Conservation (phyloP, 2,113 vertebrate genomes). For the Fregetta grallaria region DNA sequence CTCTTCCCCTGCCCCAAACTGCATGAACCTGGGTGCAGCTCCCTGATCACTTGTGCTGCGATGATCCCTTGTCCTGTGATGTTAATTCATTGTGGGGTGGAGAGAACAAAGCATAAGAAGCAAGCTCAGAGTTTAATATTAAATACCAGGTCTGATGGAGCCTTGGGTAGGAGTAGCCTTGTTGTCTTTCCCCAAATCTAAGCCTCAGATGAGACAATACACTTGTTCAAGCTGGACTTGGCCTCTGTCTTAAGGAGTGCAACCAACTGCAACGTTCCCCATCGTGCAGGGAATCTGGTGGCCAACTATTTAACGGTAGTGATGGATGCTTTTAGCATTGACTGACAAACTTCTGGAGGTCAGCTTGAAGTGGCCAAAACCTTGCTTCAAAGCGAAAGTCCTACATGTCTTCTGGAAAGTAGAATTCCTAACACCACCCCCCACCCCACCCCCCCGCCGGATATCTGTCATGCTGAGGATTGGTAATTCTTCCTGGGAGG, state of each 20-base stretch:
- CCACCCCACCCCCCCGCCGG: too few relatives aligned
- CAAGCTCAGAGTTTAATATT: background rate
- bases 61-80: background rate
- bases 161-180: background rate
- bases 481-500: background rate
- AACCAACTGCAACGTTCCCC: accelerated
- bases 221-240: background rate
- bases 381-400: background rate
- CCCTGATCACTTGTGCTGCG: background rate
- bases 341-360: background rate
- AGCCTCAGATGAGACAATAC: background rate
- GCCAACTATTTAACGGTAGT: background rate
- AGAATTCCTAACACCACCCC: too few relatives aligned
- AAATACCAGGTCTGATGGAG: background rate
- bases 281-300: background rate
- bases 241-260: background rate
- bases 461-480: background rate
- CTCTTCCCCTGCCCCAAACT: background rate
- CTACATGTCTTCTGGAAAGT: background rate
- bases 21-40: background rate
- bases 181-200: background rate
- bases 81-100: background rate
- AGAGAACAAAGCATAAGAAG: background rate
- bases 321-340: background rate
- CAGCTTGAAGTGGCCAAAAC: background rate